phyloP scores from a whole-genome alignment of 2,888 invertebrate genomes.

The Volucella inanis region DNA sequence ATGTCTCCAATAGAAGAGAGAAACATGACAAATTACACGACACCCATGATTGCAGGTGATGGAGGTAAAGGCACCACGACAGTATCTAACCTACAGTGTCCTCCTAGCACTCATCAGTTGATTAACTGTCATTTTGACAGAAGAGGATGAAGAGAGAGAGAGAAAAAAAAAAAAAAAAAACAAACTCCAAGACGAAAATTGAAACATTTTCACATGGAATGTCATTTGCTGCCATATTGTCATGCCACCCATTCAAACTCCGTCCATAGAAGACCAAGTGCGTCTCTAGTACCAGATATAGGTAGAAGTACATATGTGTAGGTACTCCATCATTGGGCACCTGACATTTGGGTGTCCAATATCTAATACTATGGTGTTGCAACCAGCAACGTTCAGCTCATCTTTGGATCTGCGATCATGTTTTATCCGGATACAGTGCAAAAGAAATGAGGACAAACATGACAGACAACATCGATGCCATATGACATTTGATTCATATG shows the following conservation, averaged over 20 bases:
- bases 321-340: slow-evolving; percentile 53
- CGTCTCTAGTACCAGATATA: slow-evolving; percentile 35
- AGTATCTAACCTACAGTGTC: slow-evolving; percentile 50
- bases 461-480: slow-evolving; percentile 72
- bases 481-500: slow-evolving; percentile 73
- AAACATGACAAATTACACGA: slow-evolving; percentile 74
- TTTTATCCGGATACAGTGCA: slow-evolving; percentile 66
- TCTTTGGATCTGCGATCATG: slow-evolving; percentile 66
- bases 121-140: slow-evolving; percentile 62
- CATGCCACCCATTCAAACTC: slow-evolving; percentile 47
- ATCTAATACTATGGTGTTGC: slow-evolving; percentile 60
- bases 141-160: slow-evolving; percentile 9
- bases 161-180: slow-evolving; percentile 31
- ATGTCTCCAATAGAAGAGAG: slow-evolving; percentile 22
- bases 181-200: slow-evolving; percentile 45
- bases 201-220: slow-evolving; percentile 69
- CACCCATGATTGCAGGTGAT: slow-evolving; percentile 60
- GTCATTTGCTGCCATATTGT: slow-evolving; percentile 1
- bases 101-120: slow-evolving; percentile 66
- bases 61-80: background rate
- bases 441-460: slow-evolving; percentile 71
- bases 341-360: slow-evolving; percentile 64
- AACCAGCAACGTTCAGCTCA: slow-evolving; percentile 61
- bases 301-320: too few species aligned
- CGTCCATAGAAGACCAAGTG: slow-evolving; percentile 47